A percentile compares a stretch with the other conserved stretches of the same genome.
Conservation (phyloP, 2,113 vertebrate species). For the Datnioides undecimradiatus region DNA sequence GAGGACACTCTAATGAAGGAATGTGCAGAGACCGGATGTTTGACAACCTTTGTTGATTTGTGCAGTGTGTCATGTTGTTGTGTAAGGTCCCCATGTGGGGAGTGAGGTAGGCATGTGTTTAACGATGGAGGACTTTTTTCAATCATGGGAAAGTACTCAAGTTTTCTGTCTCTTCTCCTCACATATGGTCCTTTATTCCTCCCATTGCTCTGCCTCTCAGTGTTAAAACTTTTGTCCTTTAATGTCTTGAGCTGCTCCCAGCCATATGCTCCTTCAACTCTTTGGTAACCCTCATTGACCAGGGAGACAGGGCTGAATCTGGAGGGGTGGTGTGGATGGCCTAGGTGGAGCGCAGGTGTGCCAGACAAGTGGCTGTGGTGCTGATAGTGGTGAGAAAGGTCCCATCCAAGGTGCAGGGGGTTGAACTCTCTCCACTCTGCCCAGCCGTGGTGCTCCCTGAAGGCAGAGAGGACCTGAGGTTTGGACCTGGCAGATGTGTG, state of each 20-base stretch:
- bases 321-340: slow-evolving; percentile 28
- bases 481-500: slow-evolving; percentile 51
- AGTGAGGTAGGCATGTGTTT: slow-evolving; percentile 39
- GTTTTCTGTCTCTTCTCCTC: slow-evolving; percentile 54
- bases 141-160: slow-evolving; percentile 12
- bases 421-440: slow-evolving; percentile 58
- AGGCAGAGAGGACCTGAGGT: slow-evolving; percentile 57
- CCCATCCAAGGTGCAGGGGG: slow-evolving; percentile 52
- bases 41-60: slow-evolving; percentile 28
- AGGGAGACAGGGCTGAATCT: slow-evolving; percentile 36
- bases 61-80: slow-evolving; percentile 4
- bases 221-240: slow-evolving; percentile 22
- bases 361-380: slow-evolving; percentile 35
- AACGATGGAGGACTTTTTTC: slow-evolving; percentile 33
- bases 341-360: slow-evolving; percentile 23
- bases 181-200: slow-evolving; percentile 49
- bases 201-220: slow-evolving; percentile 36
- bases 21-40: slow-evolving; percentile 22
- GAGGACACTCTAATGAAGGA: slow-evolving; percentile 23
- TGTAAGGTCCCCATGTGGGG: slow-evolving; percentile 2
- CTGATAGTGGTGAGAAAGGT: slow-evolving; percentile 51
- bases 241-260: slow-evolving; percentile 56
- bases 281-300: slow-evolving; percentile 42
- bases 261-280: slow-evolving; percentile 9
- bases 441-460: slow-evolving; percentile 65